A percentile compares a stretch with the other conserved stretches of the same genome.
Conservation (phyloP, 2,113 vertebrate species). For the Trogon melanurus region DNA sequence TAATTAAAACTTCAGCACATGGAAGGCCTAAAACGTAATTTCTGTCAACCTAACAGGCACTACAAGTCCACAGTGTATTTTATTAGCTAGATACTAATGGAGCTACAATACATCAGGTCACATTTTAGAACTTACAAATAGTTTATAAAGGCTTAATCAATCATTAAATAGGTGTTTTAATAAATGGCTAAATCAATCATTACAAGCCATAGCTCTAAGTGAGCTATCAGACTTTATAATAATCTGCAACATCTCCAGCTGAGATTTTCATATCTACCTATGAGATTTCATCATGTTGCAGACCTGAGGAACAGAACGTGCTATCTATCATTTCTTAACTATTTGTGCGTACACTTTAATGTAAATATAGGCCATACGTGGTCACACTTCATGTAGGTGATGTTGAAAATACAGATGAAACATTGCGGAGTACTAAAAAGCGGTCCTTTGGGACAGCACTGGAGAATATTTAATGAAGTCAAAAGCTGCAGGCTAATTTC, state of each 20-base stretch:
- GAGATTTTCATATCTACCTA: not conserved
- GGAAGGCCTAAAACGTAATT: not conserved
- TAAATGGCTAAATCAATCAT: slow-evolving; percentile 26
- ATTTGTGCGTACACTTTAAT: not conserved
- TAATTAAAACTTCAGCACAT: not conserved
- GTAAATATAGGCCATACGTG: not conserved
- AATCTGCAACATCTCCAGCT: not conserved
- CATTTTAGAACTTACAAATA: slow-evolving; percentile 11
- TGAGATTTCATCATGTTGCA: not conserved
- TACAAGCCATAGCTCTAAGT: not conserved
- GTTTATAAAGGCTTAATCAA: slow-evolving; percentile 33
- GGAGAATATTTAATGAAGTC: slow-evolving; percentile 64
- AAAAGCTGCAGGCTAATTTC: slow-evolving; percentile 67
- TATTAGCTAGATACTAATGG: slow-evolving; percentile 21
- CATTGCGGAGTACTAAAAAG: not conserved
- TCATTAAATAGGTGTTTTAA: slow-evolving; percentile 30
- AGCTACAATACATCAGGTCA: not conserved
- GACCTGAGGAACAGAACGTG: not conserved
- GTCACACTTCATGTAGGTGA: not conserved
- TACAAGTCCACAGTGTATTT: not conserved
- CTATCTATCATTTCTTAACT: not conserved
- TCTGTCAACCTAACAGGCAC: not conserved
- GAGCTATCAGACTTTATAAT: not conserved
- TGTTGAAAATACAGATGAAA: slow-evolving; percentile 16
- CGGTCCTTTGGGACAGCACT: slow-evolving; percentile 26